These are phyloP conservation scores for Vireo altiloquus DNA, from an alignment of 2,113 vertebrate species.

Conservation along the genomic window DNA sequence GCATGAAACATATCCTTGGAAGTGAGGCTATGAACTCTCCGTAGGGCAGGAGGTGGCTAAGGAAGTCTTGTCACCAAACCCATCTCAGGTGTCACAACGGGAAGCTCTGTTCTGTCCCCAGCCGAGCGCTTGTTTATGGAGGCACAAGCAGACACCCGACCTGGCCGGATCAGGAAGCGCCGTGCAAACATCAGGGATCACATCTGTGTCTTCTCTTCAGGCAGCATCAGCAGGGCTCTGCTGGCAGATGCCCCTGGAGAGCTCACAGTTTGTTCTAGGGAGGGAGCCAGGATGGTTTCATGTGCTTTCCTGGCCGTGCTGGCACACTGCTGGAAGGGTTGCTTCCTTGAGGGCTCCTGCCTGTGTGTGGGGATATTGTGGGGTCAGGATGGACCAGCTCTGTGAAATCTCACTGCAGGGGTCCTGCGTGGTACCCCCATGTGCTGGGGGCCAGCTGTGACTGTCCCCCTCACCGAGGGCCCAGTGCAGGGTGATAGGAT, in stretches of 20 bases:
- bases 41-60: neutral
- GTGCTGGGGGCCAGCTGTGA: neutral
- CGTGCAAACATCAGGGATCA: neutral
- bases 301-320: accelerated
- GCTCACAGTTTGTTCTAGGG: neutral
- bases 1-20: neutral
- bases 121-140: neutral
- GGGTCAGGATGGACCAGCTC: neutral
- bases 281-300: neutral
- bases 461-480: neutral
- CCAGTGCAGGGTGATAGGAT: neutral
- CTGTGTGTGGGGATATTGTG: accelerated
- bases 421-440: accelerated
- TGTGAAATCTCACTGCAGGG: neutral
- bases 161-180: neutral
- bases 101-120: neutral
- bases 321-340: accelerated
- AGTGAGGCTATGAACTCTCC: accelerated
- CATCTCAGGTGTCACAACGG: neutral
- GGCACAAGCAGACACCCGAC: neutral
- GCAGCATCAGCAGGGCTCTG: neutral
- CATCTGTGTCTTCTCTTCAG: neutral
- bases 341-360: neutral
- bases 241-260: neutral
- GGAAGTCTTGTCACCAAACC: neutral